phyloP scores from a whole-genome alignment of 2,888 invertebrate species.

The Caenorhabditis sp. region DNA sequence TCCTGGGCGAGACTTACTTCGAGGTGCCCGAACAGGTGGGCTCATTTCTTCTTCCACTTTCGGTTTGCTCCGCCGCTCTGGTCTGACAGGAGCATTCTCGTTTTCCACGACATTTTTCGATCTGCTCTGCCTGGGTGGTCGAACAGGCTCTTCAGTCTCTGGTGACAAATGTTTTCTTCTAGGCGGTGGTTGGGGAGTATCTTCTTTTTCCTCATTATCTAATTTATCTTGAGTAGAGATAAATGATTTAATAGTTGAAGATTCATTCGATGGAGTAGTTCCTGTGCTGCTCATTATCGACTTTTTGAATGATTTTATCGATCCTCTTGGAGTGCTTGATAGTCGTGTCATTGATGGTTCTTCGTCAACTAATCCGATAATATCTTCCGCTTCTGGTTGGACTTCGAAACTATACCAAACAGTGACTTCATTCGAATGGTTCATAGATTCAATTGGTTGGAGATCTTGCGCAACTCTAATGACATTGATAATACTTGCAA shows the following conservation, averaged over 20 bases:
- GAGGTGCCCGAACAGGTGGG: conserved; percentile 14
- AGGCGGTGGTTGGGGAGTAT: conserved; percentile 20
- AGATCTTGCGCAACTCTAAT: conserved; percentile 34
- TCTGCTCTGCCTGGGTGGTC: conserved; percentile 19
- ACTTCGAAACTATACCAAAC: conserved; percentile 37
- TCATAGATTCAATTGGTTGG: conserved; percentile 24
- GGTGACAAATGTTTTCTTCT: conserved; percentile 15
- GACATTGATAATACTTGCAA: conserved; percentile 51
- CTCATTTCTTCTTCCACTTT: background rate
- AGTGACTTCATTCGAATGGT: conserved; percentile 23
- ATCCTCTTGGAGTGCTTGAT: conserved; percentile 18
- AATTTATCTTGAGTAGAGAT: background rate
- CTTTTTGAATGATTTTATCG: conserved; percentile 5
- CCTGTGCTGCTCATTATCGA: conserved; percentile 15
- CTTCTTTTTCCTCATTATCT: conserved; percentile 5
- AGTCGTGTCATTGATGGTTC: conserved; percentile 26
- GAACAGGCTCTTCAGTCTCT: conserved; percentile 20
- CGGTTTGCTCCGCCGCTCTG: background rate
- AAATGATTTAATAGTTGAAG: background rate
- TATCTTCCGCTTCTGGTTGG: conserved; percentile 40
- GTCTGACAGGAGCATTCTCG: background rate
- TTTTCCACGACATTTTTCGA: background rate
- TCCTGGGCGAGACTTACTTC: conserved; percentile 6
- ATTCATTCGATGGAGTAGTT: conserved; percentile 18
- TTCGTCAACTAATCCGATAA: conserved; percentile 37